Evolutionary conservation across 2,113 vertebrate species (phyloP).

Genomic region (Chlamydotis undulata): DNA sequence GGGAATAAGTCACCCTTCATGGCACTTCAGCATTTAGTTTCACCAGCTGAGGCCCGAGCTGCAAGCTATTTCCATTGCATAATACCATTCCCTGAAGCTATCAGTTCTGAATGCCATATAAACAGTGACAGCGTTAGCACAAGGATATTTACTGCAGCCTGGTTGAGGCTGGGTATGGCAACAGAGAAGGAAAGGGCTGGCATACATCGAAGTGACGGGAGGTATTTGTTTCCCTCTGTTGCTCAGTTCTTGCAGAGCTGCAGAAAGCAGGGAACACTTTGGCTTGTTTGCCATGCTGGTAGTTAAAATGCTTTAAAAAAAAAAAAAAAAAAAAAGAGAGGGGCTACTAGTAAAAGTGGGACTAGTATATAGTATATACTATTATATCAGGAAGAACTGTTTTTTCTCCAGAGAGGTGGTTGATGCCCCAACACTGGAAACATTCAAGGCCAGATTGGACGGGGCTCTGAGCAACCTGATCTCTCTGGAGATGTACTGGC

Average conservation of each 20-base stretch:
- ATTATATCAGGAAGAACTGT: not conserved
- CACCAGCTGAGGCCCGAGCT: constrained; percentile 18
- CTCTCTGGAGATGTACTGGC: too few species aligned
- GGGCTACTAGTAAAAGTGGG: not conserved
- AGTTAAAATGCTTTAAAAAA: not conserved
- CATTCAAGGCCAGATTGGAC: too few species aligned
- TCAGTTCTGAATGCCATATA: not conserved
- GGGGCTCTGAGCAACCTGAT: too few species aligned
- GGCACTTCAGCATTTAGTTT: not conserved
- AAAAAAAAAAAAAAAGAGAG: too few species aligned
- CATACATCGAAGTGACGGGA: accelerated
- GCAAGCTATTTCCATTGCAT: not conserved
- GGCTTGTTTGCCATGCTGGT: not conserved
- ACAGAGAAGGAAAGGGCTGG: not conserved
- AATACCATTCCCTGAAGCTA: not conserved
- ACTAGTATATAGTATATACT: not conserved
- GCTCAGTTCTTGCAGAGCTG: not conserved
- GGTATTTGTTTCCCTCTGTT: not conserved
- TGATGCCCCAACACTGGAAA: too few species aligned
- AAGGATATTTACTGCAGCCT: not conserved
- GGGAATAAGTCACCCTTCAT: not conserved
- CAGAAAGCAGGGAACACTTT: not conserved
- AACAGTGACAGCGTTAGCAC: accelerated
- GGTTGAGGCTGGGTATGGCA: not conserved
- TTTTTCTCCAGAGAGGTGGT: not conserved